These are phyloP conservation scores for Cynopterus sphinx DNA, from an alignment of 2,797 vertebrate genomes.

Conservation along the genomic window DNA sequence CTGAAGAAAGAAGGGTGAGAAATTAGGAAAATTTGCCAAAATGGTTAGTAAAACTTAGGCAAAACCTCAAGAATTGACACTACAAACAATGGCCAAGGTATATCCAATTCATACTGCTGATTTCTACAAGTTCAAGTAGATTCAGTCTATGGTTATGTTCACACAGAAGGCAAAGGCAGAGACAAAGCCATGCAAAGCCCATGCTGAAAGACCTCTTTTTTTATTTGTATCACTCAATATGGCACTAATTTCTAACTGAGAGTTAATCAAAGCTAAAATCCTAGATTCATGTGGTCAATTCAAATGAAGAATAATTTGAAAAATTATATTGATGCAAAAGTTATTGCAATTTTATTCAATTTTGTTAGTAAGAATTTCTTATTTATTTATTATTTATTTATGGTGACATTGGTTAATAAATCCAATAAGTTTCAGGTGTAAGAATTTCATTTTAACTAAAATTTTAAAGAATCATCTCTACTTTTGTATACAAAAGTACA, in stretches of 20 bases:
- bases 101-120: neutral
- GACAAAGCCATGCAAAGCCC: neutral
- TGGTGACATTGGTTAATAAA: too few relatives aligned
- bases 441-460: neutral
- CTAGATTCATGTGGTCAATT: neutral
- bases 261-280: neutral
- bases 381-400: too few relatives aligned
- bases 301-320: neutral
- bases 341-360: neutral
- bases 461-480: neutral
- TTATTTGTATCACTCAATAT: neutral
- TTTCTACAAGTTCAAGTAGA: neutral
- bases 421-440: too few relatives aligned
- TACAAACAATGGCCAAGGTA: neutral
- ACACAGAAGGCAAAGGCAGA: neutral
- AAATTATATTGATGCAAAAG: neutral
- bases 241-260: neutral
- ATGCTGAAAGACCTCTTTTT: slow-evolving; percentile 1
- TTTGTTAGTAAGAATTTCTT: neutral
- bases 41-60: neutral
- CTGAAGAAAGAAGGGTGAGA: neutral
- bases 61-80: neutral
- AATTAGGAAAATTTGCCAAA: neutral
- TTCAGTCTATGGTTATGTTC: neutral
- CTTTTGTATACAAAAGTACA: neutral